Evolutionary conservation across 2,113 vertebrate species (phyloP).

Genomic region (Ornithorhynchus anatinus): DNA sequence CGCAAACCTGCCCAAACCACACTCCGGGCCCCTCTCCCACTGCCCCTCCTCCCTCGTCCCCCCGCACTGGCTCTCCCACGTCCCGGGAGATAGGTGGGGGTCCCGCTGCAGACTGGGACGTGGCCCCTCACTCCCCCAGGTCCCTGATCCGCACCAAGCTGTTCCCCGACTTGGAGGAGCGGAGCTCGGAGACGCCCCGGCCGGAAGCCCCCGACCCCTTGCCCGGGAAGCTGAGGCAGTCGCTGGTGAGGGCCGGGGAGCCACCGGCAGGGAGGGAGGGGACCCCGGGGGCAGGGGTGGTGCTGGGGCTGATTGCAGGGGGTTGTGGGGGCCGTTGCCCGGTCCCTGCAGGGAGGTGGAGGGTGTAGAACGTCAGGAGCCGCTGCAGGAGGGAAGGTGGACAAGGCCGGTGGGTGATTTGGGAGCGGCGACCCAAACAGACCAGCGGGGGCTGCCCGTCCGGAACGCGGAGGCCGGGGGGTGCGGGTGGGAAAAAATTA

Average conservation of each 20-base stretch:
- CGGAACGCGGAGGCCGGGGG: accelerated
- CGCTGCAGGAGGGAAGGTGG: background rate
- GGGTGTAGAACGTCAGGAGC: accelerated
- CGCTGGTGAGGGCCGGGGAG: constrained; percentile 73
- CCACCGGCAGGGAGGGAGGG: background rate
- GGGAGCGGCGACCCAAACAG: background rate
- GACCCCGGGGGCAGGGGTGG: background rate
- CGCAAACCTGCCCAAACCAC: too few species aligned
- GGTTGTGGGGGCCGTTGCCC: background rate
- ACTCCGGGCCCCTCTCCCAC: background rate
- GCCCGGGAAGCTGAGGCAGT: constrained; percentile 85
- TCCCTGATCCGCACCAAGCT: constrained; percentile 84
- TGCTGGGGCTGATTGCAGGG: background rate
- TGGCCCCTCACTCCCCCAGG: constrained; percentile 61
- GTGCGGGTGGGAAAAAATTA: accelerated
- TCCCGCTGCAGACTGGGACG: background rate
- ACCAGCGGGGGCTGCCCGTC: accelerated
- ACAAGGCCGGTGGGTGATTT: background rate
- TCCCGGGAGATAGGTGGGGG: background rate
- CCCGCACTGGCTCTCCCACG: too few species aligned
- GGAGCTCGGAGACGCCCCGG: constrained; percentile 80
- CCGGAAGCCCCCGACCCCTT: constrained; percentile 86
- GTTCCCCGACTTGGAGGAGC: constrained; percentile 83
- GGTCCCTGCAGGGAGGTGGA: background rate
- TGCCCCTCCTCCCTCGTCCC: too few species aligned